A percentile compares a stretch with the other conserved stretches of the same genome.
Evolutionary conservation across 1,140 invertebrate genomes (phyloP).

Genomic region (Uloborus diversus): DNA sequence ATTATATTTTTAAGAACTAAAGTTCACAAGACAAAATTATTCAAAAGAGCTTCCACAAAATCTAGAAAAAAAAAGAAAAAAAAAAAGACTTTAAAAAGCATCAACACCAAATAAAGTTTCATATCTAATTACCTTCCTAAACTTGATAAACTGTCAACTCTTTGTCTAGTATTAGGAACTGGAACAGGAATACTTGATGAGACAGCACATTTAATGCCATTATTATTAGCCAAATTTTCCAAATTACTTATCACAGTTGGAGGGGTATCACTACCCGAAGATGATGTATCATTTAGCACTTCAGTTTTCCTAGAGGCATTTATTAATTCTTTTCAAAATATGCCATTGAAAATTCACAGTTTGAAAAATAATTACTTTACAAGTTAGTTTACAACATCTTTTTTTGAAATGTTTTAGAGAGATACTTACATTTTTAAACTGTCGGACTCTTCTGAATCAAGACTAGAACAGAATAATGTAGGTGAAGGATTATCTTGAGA

Average conservation of each 20-base stretch:
- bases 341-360: neutral
- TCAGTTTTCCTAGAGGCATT: conserved; percentile 11
- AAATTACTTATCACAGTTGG: neutral
- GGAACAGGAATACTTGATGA: conserved; percentile 46
- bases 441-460: conserved; percentile 34
- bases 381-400: too few species aligned
- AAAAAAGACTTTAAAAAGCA: too few species aligned
- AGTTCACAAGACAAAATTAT: too few species aligned
- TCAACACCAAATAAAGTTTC: too few species aligned
- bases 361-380: too few species aligned
- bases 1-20: too few species aligned
- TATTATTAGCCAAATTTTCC: conserved; percentile 18
- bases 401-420: too few species aligned
- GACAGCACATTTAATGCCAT: neutral
- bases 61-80: too few species aligned
- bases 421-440: conserved; percentile 37
- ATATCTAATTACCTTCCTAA: conserved; percentile 48
- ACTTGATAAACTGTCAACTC: conserved; percentile 43
- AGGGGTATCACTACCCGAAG: neutral
- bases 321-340: too few species aligned
- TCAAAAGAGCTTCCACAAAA: too few species aligned
- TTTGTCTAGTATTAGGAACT: conserved; percentile 40
- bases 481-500: conserved; percentile 9
- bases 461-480: conserved; percentile 13
- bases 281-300: neutral